These are phyloP conservation scores for Olivierus martensii DNA, from an alignment of 1,140 invertebrate species.

Conservation along the genomic window DNA sequence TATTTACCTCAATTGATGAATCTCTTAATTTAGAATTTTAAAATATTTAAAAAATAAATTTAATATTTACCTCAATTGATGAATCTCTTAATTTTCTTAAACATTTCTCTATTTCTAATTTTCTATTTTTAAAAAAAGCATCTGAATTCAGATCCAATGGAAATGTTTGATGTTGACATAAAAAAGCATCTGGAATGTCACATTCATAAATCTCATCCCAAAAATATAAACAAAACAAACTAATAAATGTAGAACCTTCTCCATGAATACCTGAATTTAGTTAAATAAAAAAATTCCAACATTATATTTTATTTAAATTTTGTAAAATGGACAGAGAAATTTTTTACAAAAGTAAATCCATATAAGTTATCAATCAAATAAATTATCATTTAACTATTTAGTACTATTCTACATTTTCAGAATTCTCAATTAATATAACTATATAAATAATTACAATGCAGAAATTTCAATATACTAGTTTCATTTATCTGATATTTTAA, in stretches of 20 bases:
- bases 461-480: too few species aligned
- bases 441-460: too few species aligned
- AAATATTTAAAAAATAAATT: too few species aligned
- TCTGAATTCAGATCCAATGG: conserved; percentile 51
- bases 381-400: too few species aligned
- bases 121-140: conserved; percentile 46
- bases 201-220: conserved; percentile 58
- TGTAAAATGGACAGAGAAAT: too few species aligned
- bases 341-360: too few species aligned
- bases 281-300: conserved; percentile 9
- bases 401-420: too few species aligned
- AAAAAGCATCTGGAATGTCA: conserved; percentile 47
- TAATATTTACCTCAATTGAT: conserved; percentile 23
- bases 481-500: too few species aligned
- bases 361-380: too few species aligned
- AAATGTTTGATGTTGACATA: conserved; percentile 44
- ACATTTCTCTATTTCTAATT: conserved; percentile 39
- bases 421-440: too few species aligned
- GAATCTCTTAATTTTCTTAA: conserved; percentile 32
- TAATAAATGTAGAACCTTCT: conserved; percentile 48
- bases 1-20: conserved; percentile 24
- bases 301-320: too few species aligned
- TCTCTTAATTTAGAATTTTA: conserved; percentile 32
- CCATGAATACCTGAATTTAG: conserved; percentile 42
- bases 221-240: conserved; percentile 51